Base-by-base conservation (phyloP, 1,140 invertebrate species). In the Drosophila bocqueti region DNA sequence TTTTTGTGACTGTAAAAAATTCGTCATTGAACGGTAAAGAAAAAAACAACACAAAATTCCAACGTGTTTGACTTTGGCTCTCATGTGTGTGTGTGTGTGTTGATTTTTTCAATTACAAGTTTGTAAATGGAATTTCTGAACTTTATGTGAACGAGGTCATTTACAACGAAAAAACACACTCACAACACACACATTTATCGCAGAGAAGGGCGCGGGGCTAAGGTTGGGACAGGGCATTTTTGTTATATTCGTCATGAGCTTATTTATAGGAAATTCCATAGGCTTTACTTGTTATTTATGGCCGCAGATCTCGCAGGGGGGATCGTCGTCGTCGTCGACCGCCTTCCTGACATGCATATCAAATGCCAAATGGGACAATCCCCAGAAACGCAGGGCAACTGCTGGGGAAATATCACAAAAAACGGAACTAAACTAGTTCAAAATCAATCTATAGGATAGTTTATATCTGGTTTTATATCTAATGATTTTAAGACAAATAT, bases 121-220 rank as follows among this genome's bases (percentile, higher is more conserved):
- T 87, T 87, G 83, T 87, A 87, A 87, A 87, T 87, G 83, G 83
- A 83, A 87, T 87, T 87, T 83, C 76, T 80, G 84, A 87, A 83
- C 83, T 87, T 83, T 87, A 83, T 89, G 83, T 86, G 84, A 89
- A 89, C 85, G 85, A 89, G 85, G 85, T 89, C 85, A 89, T 79
- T 89, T 90, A 89, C 85, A 85, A 79, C 81, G 71, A 85, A 82
- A 50, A 65, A 60, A 73, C 34, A 65, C 26, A 66, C 50, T 55
- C 68, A 54, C 62, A 60, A 45, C 50, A 50, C 57, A 74, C 66
- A 60, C 36, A 65, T 73, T 55, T 55, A 55, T 55, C 54, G 54
- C 21, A 31, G 47, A 60, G 58, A 61, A 42, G 62, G 42, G 62
- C 43, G 54, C 64, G 52, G 61, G 65, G 83, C 77, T 80, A 84